Evolutionary conservation across 2,113 vertebrate genomes (phyloP).

Genomic region (Prochilodus magdalenae): DNA sequence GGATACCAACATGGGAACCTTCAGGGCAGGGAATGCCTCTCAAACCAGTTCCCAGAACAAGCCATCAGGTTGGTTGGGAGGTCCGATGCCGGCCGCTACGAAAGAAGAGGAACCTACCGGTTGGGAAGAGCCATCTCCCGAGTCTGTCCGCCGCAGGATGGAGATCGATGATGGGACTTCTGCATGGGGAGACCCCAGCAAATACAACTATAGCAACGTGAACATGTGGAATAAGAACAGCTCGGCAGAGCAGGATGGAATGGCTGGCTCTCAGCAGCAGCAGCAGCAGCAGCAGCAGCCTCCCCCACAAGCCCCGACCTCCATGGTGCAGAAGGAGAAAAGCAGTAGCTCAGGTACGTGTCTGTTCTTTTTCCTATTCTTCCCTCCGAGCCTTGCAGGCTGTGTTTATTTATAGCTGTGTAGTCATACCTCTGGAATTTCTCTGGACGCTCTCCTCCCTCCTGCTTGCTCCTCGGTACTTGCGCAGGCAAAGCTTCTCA

Average conservation of each 20-base stretch:
- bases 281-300: constrained; percentile 72
- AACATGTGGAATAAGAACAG: constrained; percentile 94
- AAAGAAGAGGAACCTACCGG: constrained; percentile 90
- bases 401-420: constrained; percentile 47
- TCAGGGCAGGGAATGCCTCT: constrained; percentile 77
- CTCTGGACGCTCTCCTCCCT: constrained; percentile 14
- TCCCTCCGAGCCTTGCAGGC: constrained; percentile 17
- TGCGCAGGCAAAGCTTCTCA: background rate
- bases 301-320: constrained; percentile 70
- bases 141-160: constrained; percentile 93
- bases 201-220: constrained; percentile 86
- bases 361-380: background rate
- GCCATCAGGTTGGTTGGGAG: constrained; percentile 87
- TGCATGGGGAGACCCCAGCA: constrained; percentile 95
- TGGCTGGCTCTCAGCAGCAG: constrained; percentile 75
- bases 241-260: constrained; percentile 84
- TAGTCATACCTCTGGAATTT: constrained; percentile 51
- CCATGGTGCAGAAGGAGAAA: constrained; percentile 82
- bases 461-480: constrained; percentile 29
- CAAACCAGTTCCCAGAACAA: constrained; percentile 62
- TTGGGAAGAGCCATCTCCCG: constrained; percentile 97
- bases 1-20: constrained; percentile 71
- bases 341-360: constrained; percentile 80
- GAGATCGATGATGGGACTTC: constrained; percentile 97
- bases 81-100: constrained; percentile 81